phyloP scores from a whole-genome alignment of 35 echinoderm and acorn worm genomes.

The Ophioderma brevispina region DNA sequence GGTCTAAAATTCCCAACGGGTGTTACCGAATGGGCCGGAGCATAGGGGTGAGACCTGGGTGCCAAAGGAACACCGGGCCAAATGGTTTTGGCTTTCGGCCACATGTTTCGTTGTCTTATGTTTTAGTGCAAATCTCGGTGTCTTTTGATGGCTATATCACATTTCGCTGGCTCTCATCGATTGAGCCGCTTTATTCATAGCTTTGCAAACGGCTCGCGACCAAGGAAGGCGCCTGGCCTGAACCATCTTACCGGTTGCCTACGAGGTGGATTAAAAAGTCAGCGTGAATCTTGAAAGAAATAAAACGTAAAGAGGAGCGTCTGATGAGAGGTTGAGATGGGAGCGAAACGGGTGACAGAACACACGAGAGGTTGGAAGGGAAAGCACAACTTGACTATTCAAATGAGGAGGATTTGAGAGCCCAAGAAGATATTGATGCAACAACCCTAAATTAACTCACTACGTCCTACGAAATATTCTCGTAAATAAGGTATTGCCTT shows the following conservation, averaged over 20 bases:
- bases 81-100: not conserved
- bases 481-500: too few species aligned
- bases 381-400: not conserved
- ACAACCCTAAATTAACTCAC: too few species aligned
- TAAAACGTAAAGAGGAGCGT: not conserved
- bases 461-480: too few species aligned
- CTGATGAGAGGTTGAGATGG: not conserved
- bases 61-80: not conserved
- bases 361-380: not conserved
- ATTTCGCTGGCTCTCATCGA: not conserved
- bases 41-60: not conserved
- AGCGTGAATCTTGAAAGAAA: not conserved
- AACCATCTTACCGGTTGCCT: not conserved
- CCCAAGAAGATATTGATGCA: too few species aligned
- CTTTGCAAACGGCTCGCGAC: not conserved
- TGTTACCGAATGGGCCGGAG: not conserved
- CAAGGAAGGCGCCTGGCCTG: not conserved
- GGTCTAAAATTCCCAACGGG: not conserved
- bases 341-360: not conserved
- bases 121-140: not conserved
- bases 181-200: not conserved
- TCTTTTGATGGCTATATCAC: constrained; percentile 10
- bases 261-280: not conserved
- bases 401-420: too few species aligned
- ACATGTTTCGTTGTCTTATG: not conserved